Base-by-base conservation (phyloP, 2,888 invertebrate genomes). In the Hirtodrosophila cameraria region DNA sequence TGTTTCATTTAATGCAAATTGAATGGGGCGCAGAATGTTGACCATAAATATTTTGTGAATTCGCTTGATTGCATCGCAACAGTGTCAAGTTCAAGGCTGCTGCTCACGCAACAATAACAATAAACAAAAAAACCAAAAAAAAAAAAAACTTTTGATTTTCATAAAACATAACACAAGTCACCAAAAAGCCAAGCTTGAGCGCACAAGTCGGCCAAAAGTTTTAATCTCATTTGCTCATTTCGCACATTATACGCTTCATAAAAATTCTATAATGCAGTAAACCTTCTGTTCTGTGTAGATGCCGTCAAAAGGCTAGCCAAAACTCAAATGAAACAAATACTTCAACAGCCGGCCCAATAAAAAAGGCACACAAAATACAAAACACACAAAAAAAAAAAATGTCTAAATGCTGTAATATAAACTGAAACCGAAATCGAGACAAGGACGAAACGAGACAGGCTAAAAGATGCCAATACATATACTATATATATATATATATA, bases 1-100 rank as follows among this genome's bases (percentile, higher is more conserved):
- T 84, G 74, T 60, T 74, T 59, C 43, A 18, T 67, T 55, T 81
- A 85, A 87, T 85, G 83, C 79, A 83, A 85, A 85, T 81, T 83
- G 86, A 83, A 85, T 85, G 78, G 78, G 76, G 46, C 81, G 69
- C 75, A 63, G 52, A 83, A 65, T 79, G 79, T 64, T 62, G 49
- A 38, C 54, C 62, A 77, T 78, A 81, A 73, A 66, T 61, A 41
- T 61, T 69, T 68, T 75, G 65, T 66, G 65, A 68, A 63, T 74
- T 70, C 65, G 58, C 63, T 62, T 49, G 57, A 72, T 64, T 63
- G 68, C 75, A 60, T 72, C 59, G 50, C 64, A 35, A 50, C 57
- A 60, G 57, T 60, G 68, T 63, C 72, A 72, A 55, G 67, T 67
- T 76, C 58, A 66, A 49, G 68, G 55, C 39, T 20, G 13, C 3